Evolutionary conservation across 2,888 invertebrate species (phyloP).

Genomic region (Dasysyrphus albostriatus): DNA sequence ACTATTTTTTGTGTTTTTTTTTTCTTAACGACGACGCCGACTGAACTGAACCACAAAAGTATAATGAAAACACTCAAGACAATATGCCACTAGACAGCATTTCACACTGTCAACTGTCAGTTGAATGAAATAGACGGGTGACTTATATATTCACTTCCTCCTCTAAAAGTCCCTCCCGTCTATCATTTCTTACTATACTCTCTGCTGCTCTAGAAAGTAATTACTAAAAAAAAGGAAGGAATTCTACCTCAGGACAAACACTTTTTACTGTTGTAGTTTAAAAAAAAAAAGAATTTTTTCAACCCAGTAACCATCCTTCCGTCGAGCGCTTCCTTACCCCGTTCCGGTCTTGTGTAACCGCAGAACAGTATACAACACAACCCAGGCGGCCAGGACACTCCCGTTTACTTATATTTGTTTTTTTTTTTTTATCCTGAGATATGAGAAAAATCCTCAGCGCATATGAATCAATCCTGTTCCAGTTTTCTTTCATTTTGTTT

Average conservation of each 20-base stretch:
- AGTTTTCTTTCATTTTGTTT: conserved; percentile 48
- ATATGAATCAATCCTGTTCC: conserved; percentile 71
- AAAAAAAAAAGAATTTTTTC: conserved; percentile 20
- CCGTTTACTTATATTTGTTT: conserved; percentile 16
- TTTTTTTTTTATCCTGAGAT: conserved; percentile 49
- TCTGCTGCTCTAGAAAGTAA: conserved; percentile 52
- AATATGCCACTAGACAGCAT: conserved; percentile 70
- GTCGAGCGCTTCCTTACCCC: conserved; percentile 28
- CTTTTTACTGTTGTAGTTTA: conserved; percentile 31
- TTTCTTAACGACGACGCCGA: neutral
- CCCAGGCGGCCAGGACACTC: conserved; percentile 55
- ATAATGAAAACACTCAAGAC: conserved; percentile 66
- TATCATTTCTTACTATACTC: conserved; percentile 15
- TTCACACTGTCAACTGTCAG: conserved; percentile 75
- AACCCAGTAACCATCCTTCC: conserved; percentile 61
- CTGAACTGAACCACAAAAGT: conserved; percentile 41
- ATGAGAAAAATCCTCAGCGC: conserved; percentile 51
- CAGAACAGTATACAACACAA: conserved; percentile 25
- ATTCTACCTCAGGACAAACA: conserved; percentile 43
- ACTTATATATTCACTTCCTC: conserved; percentile 40
- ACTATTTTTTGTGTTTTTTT: neutral
- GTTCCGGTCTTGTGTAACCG: conserved; percentile 50
- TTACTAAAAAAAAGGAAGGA: conserved; percentile 39
- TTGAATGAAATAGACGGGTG: conserved; percentile 57
- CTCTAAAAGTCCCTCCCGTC: conserved; percentile 3